Evolutionary conservation across 2,888 invertebrate species (phyloP).

Genomic region (Mycogona germanica): DNA sequence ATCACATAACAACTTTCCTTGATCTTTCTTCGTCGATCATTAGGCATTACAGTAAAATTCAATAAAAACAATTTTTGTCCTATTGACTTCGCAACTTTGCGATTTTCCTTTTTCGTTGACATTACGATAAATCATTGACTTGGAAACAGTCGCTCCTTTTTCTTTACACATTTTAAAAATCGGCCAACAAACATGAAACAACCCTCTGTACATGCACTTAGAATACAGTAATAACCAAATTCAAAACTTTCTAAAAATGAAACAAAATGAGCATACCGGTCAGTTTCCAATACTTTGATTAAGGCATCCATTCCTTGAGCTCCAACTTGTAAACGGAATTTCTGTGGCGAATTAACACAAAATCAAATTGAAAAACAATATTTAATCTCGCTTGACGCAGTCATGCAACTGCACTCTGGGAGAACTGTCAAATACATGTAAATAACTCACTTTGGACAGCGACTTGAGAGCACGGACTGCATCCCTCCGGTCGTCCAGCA

Average conservation of each 20-base stretch:
- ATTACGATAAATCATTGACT: too few relatives aligned
- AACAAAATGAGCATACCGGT: conserved; percentile 39
- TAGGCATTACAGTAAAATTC: neutral
- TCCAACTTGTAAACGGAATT: conserved; percentile 91
- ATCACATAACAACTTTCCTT: too few relatives aligned
- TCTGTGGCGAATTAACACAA: conserved; percentile 46
- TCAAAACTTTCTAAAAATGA: neutral
- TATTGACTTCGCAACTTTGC: too few relatives aligned
- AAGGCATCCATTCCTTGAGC: conserved; percentile 71
- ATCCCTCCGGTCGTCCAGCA: conserved; percentile 90
- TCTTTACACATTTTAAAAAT: too few relatives aligned
- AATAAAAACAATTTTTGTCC: neutral
- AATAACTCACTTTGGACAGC: conserved; percentile 42
- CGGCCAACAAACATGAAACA: too few relatives aligned
- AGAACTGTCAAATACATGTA: too few relatives aligned
- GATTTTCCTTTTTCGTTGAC: too few relatives aligned
- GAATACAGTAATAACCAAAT: too few relatives aligned
- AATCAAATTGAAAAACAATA: neutral
- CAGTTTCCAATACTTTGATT: conserved; percentile 63
- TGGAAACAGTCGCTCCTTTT: too few relatives aligned
- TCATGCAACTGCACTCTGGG: neutral
- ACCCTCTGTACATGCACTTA: too few relatives aligned
- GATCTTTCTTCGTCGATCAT: too few relatives aligned
- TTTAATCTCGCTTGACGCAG: neutral
- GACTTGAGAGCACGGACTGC: conserved; percentile 88